A percentile compares a stretch with the other conserved stretches of the same genome.
phyloP scores from a whole-genome alignment of 2,113 vertebrate genomes.

The Pyxicephalus adspersus region DNA sequence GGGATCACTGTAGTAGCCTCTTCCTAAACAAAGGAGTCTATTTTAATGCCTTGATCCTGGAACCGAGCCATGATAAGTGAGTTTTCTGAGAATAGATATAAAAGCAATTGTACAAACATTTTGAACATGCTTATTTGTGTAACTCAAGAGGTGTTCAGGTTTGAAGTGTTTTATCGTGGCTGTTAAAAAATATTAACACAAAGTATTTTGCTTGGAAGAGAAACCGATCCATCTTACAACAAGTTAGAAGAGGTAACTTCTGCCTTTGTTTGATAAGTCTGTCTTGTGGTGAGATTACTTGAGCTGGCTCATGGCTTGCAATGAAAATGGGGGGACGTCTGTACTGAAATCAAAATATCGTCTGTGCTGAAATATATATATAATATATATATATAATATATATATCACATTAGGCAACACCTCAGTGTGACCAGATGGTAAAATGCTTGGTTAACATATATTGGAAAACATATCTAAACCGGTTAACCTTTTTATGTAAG shows the following conservation, averaged over 20 bases:
- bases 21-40: conserved; percentile 27
- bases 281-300: too few species aligned
- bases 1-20: conserved; percentile 12
- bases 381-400: too few species aligned
- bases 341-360: too few species aligned
- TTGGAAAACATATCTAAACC: too few species aligned
- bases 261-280: neutral
- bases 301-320: too few species aligned
- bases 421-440: too few species aligned
- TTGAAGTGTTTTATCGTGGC: neutral
- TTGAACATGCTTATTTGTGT: conserved; percentile 8
- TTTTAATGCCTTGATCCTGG: conserved; percentile 36
- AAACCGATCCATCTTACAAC: neutral
- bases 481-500: too few species aligned
- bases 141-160: neutral
- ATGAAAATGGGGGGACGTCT: too few species aligned
- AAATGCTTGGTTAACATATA: too few species aligned
- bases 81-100: conserved; percentile 35
- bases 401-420: too few species aligned
- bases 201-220: conserved; percentile 2
- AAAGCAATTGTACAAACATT: conserved; percentile 18
- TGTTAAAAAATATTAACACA: neutral
- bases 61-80: neutral
- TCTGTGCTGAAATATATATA: too few species aligned
- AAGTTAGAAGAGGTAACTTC: neutral